Evolutionary conservation across 2,113 vertebrate species (phyloP).

Genomic region (Elgaria multicarinata): DNA sequence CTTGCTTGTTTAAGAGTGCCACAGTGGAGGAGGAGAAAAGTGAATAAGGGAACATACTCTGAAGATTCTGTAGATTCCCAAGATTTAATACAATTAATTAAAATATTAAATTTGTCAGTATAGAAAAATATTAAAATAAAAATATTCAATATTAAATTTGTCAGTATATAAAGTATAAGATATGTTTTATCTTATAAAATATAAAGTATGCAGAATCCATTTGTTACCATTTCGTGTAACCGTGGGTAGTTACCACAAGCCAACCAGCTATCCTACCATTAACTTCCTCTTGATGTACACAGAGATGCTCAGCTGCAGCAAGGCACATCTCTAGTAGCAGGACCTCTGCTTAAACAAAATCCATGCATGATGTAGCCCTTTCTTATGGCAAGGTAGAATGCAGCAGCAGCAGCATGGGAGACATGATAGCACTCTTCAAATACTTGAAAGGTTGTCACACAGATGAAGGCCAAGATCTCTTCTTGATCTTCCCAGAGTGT

Average conservation of each 20-base stretch:
- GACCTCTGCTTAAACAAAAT: background rate
- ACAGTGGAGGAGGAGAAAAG: background rate
- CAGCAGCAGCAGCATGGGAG: background rate
- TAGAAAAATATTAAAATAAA: no score
- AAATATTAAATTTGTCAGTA: background rate
- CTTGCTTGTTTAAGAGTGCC: background rate
- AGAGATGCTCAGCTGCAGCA: background rate
- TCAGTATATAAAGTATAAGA: background rate
- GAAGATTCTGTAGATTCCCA: background rate
- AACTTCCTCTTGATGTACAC: background rate
- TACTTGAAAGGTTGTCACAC: no score
- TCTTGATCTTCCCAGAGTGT: no score
- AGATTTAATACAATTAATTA: background rate
- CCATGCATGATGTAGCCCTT: background rate
- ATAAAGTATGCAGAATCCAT: background rate
- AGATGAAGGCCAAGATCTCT: no score
- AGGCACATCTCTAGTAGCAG: background rate
- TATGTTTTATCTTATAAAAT: no score
- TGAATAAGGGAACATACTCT: background rate
- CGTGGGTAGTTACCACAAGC: background rate
- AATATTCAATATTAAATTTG: background rate
- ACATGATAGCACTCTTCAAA: no score
- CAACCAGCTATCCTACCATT: background rate
- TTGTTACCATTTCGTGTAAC: background rate
- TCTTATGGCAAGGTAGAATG: background rate